Base-by-base conservation (phyloP, 2,113 vertebrate species). In the Poeciliopsis occidentalis region DNA sequence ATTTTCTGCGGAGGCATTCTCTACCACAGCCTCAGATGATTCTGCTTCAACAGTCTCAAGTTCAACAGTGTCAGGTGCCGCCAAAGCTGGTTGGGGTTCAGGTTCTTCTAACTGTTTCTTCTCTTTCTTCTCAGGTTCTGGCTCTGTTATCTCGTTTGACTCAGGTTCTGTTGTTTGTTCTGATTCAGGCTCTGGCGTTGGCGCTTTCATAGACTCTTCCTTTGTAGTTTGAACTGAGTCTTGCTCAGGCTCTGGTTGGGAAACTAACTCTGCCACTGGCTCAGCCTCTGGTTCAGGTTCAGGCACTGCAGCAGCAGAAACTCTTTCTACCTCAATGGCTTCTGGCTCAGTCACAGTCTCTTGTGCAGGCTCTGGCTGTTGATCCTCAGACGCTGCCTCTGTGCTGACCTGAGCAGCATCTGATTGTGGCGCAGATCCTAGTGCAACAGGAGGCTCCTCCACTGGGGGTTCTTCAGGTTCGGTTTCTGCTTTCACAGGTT, bases 311-410 rank as follows among this genome's bases (percentile, higher is more conserved):
- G 47, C 41, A 82, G 79, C 41, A 27, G 76, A 64, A 10, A 69
- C 83, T 26, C 81, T 78, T 34, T 91, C 87, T 44, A 81, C 83
- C 37, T 79, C 79, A 74, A 70, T 65, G 60, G 6, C 75, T 78
- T 91, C 84, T 57, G 79, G 67, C 44, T 78, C 85, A 71, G 51
- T 71, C 80, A 85, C 80, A 84, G 84, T 87, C 69, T 87, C 77
- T 81, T 64, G 32, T 63, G 69, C 69, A 57, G 80, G 77, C 34
- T 86, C 78, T 79, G 89, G 67, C 12, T 86, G 78, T 69, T 54
- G 31, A 37, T 73, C 32, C 54, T 67, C 24, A 26, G 72, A 60
- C 67, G 57, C n/a, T 72, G 74, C 75, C 60, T 79, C 77, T 30
- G 64, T 61, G 6, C 31, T 67, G 32, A 4, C 64, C 6, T 62